Conservation (phyloP, 2,113 vertebrate genomes). For the Pollimyrus isidori region DNA sequence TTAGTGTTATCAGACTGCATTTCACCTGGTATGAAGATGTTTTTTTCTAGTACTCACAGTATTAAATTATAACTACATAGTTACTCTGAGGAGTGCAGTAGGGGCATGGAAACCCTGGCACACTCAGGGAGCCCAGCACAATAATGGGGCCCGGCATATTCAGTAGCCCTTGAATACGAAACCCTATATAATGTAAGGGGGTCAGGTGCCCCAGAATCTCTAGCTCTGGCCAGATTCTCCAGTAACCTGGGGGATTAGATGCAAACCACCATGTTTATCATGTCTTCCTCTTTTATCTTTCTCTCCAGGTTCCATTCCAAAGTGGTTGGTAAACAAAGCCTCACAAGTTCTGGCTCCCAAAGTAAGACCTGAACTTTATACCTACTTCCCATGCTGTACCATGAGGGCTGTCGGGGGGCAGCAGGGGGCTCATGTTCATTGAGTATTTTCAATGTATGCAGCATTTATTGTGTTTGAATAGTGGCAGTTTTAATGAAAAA, state of each 20-base stretch:
- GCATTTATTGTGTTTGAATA: not conserved
- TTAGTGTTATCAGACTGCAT: not conserved
- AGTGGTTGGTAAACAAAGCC: slow-evolving; percentile 69
- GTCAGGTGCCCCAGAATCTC: not conserved
- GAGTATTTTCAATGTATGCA: not conserved
- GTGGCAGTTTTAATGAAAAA: not conserved
- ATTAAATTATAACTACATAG: not conserved
- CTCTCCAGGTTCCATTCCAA: slow-evolving; percentile 63
- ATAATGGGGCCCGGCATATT: not conserved
- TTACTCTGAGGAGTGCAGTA: not conserved
- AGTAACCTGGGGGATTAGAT: not conserved
- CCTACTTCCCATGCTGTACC: not conserved
- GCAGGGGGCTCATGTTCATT: too few relatives aligned
- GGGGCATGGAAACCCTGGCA: not conserved
- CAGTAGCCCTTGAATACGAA: not conserved
- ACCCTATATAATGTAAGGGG: not conserved
- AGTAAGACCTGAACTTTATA: slow-evolving; percentile 39
- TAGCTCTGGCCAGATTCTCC: not conserved
- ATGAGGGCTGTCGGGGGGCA: not conserved
- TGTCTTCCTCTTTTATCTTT: not conserved
- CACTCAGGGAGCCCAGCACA: not conserved
- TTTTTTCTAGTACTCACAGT: not conserved
- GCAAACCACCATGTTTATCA: not conserved
- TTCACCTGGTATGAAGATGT: not conserved
- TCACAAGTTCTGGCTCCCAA: slow-evolving; percentile 61